phyloP scores from a whole-genome alignment of 1,140 invertebrate species.

The Zaprionus ornatus region DNA sequence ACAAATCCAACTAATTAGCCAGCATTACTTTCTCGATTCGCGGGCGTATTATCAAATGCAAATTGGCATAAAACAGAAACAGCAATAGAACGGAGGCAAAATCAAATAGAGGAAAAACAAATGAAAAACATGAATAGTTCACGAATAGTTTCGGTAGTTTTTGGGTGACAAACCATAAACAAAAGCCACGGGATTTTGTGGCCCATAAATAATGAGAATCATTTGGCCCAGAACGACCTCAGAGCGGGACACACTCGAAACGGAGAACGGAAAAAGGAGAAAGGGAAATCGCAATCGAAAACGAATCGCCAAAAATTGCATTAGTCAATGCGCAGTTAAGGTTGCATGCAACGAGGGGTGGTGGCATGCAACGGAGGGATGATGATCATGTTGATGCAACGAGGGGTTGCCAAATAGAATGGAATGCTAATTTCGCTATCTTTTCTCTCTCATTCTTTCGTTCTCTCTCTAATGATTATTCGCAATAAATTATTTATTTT shows the following conservation, averaged over 20 bases:
- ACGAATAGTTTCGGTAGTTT: background rate
- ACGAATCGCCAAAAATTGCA: slow-evolving; percentile 52
- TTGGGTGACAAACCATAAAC: slow-evolving; percentile 33
- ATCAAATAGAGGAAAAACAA: slow-evolving; percentile 22
- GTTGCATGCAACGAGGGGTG: background rate
- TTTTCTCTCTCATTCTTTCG: background rate
- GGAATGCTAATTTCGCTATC: slow-evolving; percentile 67
- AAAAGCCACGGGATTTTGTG: slow-evolving; percentile 62
- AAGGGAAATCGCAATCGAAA: slow-evolving; percentile 13
- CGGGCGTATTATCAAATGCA: slow-evolving; percentile 74
- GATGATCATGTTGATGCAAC: background rate
- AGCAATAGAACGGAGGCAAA: slow-evolving; percentile 1
- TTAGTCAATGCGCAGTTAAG: slow-evolving; percentile 69
- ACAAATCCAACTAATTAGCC: slow-evolving; percentile 75
- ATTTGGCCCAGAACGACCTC: slow-evolving; percentile 80
- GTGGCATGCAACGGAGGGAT: background rate
- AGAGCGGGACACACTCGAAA: slow-evolving; percentile 24
- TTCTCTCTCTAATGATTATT: slow-evolving; percentile 40
- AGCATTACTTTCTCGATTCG: slow-evolving; percentile 35
- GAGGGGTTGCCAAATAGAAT: slow-evolving; percentile 43
- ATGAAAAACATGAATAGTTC: slow-evolving; percentile 39
- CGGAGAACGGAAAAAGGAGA: slow-evolving; percentile 11
- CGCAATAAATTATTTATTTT: slow-evolving; percentile 71
- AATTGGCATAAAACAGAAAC: slow-evolving; percentile 56
- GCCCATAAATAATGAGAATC: slow-evolving; percentile 74